phyloP scores from a whole-genome alignment of 2,797 vertebrate genomes.

The Thripadectes ignobilis region DNA sequence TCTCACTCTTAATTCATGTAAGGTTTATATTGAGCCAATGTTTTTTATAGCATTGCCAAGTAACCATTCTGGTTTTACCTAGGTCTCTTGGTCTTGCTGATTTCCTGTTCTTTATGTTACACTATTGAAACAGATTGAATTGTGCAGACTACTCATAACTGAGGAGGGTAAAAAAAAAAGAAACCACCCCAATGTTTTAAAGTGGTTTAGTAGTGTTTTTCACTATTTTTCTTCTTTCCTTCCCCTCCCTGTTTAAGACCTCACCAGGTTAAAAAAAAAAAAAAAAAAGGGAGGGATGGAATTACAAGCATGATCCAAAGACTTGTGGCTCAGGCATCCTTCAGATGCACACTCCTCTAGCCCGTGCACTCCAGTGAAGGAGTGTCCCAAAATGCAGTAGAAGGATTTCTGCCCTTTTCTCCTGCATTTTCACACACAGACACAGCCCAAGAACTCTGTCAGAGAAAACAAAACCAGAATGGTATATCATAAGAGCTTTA shows the following conservation, averaged over 20 bases:
- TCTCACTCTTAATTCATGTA: neutral
- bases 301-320: neutral
- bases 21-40: neutral
- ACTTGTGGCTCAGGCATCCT: neutral
- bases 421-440: neutral
- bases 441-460: neutral
- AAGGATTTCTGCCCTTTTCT: neutral
- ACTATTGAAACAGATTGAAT: neutral
- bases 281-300: rapidly evolving
- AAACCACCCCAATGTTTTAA: neutral
- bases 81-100: neutral
- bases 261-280: neutral
- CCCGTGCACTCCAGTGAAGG: neutral
- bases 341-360: neutral
- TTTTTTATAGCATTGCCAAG: neutral
- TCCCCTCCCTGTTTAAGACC: neutral
- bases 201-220: conserved; percentile 18
- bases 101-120: neutral
- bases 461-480: neutral
- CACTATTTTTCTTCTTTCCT: neutral
- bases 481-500: neutral
- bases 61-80: neutral
- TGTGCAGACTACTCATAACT: neutral
- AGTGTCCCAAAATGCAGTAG: neutral
- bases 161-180: neutral